These are phyloP conservation scores for Ptilorrhoa leucosticta DNA, from an alignment of 2,113 vertebrate species.

Conservation along the genomic window DNA sequence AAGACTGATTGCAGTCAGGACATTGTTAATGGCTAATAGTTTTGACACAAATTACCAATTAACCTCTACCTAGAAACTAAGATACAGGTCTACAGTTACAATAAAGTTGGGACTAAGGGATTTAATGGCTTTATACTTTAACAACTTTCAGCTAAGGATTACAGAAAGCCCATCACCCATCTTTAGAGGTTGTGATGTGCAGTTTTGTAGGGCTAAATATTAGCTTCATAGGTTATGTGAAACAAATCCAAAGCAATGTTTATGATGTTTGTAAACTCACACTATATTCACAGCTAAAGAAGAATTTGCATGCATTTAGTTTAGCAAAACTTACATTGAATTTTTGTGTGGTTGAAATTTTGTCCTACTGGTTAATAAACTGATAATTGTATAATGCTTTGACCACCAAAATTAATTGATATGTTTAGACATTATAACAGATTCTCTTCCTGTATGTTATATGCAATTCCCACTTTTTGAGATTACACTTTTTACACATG, in stretches of 20 bases:
- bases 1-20: neutral
- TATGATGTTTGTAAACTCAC: neutral
- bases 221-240: neutral
- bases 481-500: neutral
- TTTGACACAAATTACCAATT: neutral
- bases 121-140: neutral
- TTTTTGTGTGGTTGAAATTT: neutral
- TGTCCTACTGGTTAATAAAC: neutral
- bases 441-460: neutral
- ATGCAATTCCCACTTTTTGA: neutral
- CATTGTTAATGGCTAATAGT: neutral
- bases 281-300: neutral
- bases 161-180: neutral
- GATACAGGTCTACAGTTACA: neutral
- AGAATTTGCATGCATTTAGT: neutral
- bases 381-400: neutral
- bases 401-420: neutral
- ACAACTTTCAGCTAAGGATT: neutral
- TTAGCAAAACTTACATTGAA: neutral
- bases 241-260: neutral
- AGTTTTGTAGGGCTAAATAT: neutral
- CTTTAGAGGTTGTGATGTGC: neutral
- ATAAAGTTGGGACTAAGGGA: neutral
- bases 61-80: neutral
- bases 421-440: neutral